Base-by-base conservation (phyloP, 2,797 vertebrate species). In the Danio aesculapii region DNA sequence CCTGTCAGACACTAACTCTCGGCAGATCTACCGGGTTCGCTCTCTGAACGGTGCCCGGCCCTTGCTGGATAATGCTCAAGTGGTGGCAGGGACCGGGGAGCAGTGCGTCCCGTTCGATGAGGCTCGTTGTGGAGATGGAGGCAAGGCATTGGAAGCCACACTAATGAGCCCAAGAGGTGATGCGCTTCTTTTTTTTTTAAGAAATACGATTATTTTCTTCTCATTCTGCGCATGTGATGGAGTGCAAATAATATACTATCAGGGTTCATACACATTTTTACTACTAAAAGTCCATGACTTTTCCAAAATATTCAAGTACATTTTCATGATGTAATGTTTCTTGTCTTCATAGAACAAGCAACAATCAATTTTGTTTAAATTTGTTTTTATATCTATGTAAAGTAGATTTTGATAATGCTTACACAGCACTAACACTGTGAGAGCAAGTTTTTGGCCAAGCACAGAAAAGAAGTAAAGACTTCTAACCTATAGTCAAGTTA, bases 71-170 rank as follows among this genome's bases (percentile, higher is more conserved):
- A 96, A 97, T 80, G 93, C 94, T 0, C 94, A 96, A 86, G 95
- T 96, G 62, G 94, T 96, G 66, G 96, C 93, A 2, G 96, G 96
- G 41, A 97, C 96, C 0, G 96, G 96, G 41, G 96, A 97, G 85
- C 96, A 97, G 62, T 97, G 96, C 72, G 89, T 97, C 87, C 96
- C 96, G 11, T 96, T 97, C 7, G 96, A 97, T 0, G 96, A 97
- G 85, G 86, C 88, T 19, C 94, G 95, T 83, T 97, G 96, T 62
- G 96, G 96, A 39, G 96, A 97, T 3, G 96, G 95, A 74, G 96
- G 96, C 75, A 96, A 96, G 88, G 96, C 96, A 0, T 92, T 96
- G 78, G 95, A 97, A 0, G 96, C 96, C 39, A 96, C 96, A 6
- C 91, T 97, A 63, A 97, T 96, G 94, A 96, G 95, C 87, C 96